A percentile compares a stretch with the other conserved stretches of the same genome.
Evolutionary conservation across 2,888 invertebrate species (phyloP).

Genomic region (Thereva unica): DNA sequence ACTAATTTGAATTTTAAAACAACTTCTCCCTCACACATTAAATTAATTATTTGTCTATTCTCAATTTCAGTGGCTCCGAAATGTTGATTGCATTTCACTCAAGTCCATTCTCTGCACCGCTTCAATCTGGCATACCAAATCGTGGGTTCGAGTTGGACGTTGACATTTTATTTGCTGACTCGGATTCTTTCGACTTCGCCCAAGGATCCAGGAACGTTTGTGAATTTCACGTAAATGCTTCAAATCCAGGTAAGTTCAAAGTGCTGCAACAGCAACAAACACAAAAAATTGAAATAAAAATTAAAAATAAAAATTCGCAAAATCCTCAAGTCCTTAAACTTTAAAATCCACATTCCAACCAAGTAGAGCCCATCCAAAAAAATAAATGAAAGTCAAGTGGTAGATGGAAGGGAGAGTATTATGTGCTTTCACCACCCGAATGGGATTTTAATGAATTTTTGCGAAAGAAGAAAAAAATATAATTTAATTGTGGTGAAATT

Average conservation of each 20-base stretch:
- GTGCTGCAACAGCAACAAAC: too few relatives aligned
- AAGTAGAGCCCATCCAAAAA: too few relatives aligned
- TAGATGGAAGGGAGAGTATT: too few relatives aligned
- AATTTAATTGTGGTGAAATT: too few relatives aligned
- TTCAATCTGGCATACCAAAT: constrained; percentile 69
- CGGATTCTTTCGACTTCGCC: constrained; percentile 83
- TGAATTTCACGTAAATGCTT: constrained; percentile 78
- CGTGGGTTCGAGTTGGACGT: constrained; percentile 83
- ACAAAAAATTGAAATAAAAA: too few relatives aligned
- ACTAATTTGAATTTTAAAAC: neutral
- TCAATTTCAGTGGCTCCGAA: constrained; percentile 67
- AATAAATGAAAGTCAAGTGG: too few relatives aligned
- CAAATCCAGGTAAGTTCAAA: constrained; percentile 58
- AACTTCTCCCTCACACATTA: neutral
- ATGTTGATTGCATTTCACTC: constrained; percentile 89
- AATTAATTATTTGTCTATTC: constrained; percentile 22
- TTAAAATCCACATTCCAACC: too few relatives aligned
- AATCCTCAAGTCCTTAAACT: too few relatives aligned
- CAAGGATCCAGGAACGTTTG: constrained; percentile 62
- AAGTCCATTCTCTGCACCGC: constrained; percentile 79
- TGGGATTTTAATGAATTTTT: too few relatives aligned
- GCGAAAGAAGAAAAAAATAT: too few relatives aligned
- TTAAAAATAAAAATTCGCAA: too few relatives aligned
- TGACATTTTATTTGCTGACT: constrained; percentile 86
- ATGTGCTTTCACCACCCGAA: too few relatives aligned